Evolutionary conservation across 2,113 vertebrate genomes (phyloP).

Genomic region (Panthera leo): DNA sequence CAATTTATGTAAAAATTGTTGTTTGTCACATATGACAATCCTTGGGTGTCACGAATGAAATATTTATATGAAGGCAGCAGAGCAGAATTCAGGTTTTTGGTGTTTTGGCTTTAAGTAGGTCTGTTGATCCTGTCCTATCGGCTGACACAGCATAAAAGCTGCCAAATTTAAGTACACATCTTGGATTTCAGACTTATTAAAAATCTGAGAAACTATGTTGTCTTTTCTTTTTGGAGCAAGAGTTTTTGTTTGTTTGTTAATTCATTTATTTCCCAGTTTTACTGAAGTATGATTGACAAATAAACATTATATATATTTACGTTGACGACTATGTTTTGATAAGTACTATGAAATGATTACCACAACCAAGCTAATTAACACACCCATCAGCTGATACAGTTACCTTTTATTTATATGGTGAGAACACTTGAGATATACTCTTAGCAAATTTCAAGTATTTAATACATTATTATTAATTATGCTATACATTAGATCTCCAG

Average conservation of each 20-base stretch:
- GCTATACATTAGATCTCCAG: neutral
- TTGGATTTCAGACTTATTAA: neutral
- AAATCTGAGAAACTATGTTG: neutral
- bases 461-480: neutral
- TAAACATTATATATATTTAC: neutral
- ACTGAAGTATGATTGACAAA: neutral
- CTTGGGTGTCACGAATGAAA: neutral
- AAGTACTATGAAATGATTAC: neutral
- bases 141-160: neutral
- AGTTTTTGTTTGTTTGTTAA: neutral
- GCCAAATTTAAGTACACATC: neutral
- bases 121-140: neutral
- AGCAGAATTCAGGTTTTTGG: neutral
- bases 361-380: neutral
- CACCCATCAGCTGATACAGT: neutral
- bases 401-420: neutral
- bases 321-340: neutral
- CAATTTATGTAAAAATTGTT: conserved; percentile 2
- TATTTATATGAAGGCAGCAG: conserved; percentile 12
- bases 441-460: neutral
- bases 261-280: neutral
- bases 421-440: neutral
- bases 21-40: neutral
- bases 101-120: neutral
- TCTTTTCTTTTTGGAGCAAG: neutral